Percentiles rank a stretch among this genome's conserved stretches.
Evolutionary conservation across 2,888 invertebrate genomes (phyloP).

Genomic region (Folsomia manolachei): DNA sequence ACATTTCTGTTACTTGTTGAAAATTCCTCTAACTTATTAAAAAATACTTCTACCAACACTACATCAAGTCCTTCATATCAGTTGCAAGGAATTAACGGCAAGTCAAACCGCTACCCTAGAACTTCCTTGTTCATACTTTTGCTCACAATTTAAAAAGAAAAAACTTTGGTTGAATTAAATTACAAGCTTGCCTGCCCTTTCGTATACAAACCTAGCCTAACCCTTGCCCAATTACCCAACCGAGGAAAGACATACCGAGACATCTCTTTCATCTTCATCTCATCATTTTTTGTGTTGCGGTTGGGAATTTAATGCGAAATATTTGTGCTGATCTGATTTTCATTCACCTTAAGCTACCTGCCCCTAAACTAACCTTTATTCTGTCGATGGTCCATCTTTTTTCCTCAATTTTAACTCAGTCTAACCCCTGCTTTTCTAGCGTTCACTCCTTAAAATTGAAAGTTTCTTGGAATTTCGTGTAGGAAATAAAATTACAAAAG

Average conservation of each 20-base stretch:
- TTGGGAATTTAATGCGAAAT: background rate
- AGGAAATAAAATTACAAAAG: too few relatives aligned
- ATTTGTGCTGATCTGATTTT: background rate
- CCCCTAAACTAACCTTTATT: too few relatives aligned
- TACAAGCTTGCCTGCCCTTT: background rate
- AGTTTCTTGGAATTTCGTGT: too few relatives aligned
- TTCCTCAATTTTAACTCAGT: too few relatives aligned
- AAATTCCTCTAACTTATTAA: too few relatives aligned
- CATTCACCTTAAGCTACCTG: background rate
- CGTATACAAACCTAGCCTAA: too few relatives aligned
- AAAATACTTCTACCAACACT: background rate
- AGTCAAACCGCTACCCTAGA: too few relatives aligned
- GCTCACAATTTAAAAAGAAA: background rate
- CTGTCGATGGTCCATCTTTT: too few relatives aligned
- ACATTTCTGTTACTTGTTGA: background rate
- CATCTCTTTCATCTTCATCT: background rate
- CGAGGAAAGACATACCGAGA: background rate
- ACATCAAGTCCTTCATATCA: background rate
- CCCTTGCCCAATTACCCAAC: background rate
- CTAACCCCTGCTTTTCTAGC: too few relatives aligned
- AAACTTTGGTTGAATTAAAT: background rate
- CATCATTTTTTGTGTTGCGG: background rate
- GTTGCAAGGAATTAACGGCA: background rate
- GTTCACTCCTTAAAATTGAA: too few relatives aligned
- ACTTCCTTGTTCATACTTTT: too few relatives aligned